phyloP scores from a whole-genome alignment of 37 sponge, comb jelly and placozoan species.

The Hormiphora californensis region DNA sequence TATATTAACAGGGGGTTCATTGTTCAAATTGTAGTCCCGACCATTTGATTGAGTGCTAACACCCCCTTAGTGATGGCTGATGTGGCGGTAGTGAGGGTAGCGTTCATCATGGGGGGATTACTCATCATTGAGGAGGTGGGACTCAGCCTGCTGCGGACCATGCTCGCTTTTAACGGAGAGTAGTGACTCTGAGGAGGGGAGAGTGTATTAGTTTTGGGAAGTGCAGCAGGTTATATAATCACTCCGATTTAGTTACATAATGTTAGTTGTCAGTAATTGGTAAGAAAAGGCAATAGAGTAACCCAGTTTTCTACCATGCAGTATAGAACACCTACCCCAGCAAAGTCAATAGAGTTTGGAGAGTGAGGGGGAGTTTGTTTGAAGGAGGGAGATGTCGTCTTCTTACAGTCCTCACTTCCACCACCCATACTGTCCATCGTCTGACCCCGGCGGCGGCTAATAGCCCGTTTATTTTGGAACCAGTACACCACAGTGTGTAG shows the following conservation, averaged over 20 bases:
- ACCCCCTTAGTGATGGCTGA: constrained; percentile 24
- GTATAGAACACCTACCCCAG: not conserved
- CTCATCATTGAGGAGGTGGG: not conserved
- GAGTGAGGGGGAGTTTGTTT: constrained; percentile 9
- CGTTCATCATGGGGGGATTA: not conserved
- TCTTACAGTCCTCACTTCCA: not conserved
- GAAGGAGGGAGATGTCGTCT: not conserved
- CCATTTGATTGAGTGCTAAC: constrained; percentile 2
- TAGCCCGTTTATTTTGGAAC: constrained; percentile 50
- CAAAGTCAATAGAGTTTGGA: constrained; percentile 20
- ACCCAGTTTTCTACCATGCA: not conserved
- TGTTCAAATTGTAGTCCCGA: constrained; percentile 39
- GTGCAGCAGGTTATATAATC: not conserved
- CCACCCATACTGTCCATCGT: not conserved
- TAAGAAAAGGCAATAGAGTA: not conserved
- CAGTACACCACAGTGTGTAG: constrained; percentile 54
- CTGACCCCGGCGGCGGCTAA: constrained; percentile 48
- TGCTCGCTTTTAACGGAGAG: not conserved
- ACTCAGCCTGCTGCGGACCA: not conserved
- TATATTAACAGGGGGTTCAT: too few species aligned
- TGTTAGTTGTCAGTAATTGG: not conserved
- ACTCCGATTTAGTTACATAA: not conserved
- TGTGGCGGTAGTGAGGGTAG: constrained; percentile 37
- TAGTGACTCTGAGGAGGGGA: not conserved
- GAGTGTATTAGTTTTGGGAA: not conserved